Evolutionary conservation across 2,113 vertebrate species (phyloP).

Genomic region (Spermophilus dauricus): DNA sequence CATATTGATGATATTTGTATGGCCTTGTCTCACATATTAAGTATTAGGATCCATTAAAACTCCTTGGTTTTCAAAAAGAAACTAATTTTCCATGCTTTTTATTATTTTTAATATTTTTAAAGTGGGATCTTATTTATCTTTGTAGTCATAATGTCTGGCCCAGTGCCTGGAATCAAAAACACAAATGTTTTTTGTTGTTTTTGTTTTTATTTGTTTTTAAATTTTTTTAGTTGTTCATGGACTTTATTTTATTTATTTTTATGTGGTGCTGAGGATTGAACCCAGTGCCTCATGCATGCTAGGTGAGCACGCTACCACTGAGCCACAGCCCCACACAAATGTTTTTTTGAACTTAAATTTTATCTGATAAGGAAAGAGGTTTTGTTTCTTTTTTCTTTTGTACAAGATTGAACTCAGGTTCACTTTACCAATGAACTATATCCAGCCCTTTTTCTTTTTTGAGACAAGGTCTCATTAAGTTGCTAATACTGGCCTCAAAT

Average conservation of each 20-base stretch:
- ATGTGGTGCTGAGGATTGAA: too few species aligned
- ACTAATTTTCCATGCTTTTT: too few species aligned
- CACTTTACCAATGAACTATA: not conserved
- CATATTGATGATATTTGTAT: not conserved
- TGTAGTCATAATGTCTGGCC: not conserved
- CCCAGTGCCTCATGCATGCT: too few species aligned
- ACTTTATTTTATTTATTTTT: too few species aligned
- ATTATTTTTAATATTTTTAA: not conserved
- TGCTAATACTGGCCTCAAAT: not conserved
- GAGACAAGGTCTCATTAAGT: not conserved
- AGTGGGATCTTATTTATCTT: not conserved
- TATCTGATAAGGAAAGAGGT: slow-evolving; percentile 15
- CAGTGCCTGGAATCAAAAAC: not conserved
- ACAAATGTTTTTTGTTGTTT: too few species aligned
- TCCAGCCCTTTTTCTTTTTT: not conserved
- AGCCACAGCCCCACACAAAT: not conserved
- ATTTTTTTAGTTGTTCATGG: too few species aligned
- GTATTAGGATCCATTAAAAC: too few species aligned
- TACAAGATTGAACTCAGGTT: not conserved
- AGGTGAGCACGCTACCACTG: too few species aligned
- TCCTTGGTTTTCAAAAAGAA: too few species aligned
- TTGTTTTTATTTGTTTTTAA: too few species aligned
- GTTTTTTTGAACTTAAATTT: slow-evolving; percentile 53
- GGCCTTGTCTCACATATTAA: too few species aligned
- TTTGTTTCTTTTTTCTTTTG: too few species aligned